Percentiles rank a stretch among this genome's conserved stretches.
Conservation (phyloP, 2,888 invertebrate genomes). For the Lasioglossum calceatum region DNA sequence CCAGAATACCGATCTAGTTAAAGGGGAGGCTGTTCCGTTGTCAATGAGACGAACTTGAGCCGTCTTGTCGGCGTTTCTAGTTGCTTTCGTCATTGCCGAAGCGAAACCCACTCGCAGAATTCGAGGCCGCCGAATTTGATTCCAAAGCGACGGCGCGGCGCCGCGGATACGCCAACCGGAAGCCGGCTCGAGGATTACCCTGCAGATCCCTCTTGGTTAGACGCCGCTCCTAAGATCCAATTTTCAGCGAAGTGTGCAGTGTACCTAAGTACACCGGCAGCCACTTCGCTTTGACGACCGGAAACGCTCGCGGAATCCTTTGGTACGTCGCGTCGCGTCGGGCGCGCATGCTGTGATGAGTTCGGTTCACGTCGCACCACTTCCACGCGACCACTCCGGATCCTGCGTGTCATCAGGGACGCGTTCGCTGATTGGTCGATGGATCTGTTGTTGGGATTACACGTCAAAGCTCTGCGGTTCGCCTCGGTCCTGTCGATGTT, state of each 20-base stretch:
- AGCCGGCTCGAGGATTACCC: slow-evolving; percentile 73
- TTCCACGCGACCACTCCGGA: background rate
- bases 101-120: slow-evolving; percentile 10
- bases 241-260: slow-evolving; percentile 68
- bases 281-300: slow-evolving; percentile 64
- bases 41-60: background rate
- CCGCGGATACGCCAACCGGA: slow-evolving; percentile 53
- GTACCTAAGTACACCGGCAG: slow-evolving; percentile 50
- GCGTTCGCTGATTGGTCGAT: background rate
- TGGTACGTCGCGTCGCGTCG: slow-evolving; percentile 8
- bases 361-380: background rate
- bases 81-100: background rate
- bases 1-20: background rate
- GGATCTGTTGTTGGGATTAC: background rate
- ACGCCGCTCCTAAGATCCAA: slow-evolving; percentile 70
- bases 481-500: background rate
- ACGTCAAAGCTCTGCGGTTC: background rate
- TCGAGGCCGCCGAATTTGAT: slow-evolving; percentile 56
- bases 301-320: slow-evolving; percentile 54
- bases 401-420: background rate
- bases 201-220: slow-evolving; percentile 65
- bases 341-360: slow-evolving; percentile 29
- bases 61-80: background rate
- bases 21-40: background rate
- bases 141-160: slow-evolving; percentile 38